Evolutionary conservation across 2,888 invertebrate genomes (phyloP), one percentile per base, ranked within the genome.

Genomic region (Plebejus melissa): DNA sequence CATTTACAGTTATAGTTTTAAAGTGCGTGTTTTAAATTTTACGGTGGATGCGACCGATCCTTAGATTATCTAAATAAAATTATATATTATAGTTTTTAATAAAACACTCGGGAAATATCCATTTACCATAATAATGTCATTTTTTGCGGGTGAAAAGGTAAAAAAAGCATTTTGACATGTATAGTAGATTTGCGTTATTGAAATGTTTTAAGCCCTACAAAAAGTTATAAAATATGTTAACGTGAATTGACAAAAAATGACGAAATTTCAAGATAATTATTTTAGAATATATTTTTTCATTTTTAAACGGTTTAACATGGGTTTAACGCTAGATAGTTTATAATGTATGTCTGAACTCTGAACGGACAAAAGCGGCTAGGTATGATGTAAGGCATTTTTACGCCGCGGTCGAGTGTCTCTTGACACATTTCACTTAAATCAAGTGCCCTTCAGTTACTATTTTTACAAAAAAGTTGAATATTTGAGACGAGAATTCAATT

Each of bases 341-440:
- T 71, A 28, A 32, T 72, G 7, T 72, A 7, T 72, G 6, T 50
- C 5, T 9, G 46, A 46, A 5, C n/a, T 50, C 5, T 9, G 46
- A 46, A 5, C 11, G 58, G 58, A 75, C 71, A 71, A 71, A 71
- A 71, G 58, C 70, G 57, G 70, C 58, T 71, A 11, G 22, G 60
- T 65, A 71, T 75, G 57, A 75, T 75, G 58, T 71, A 71, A 75
- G 71, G 71, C 75, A 41, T 75, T 75, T 75, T 72, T 75, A 77
- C 57, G 75, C 74, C 75, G 75, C 65, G 54, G 74, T 78, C 50
- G 77, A 79, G 77, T 41, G 76, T 16, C 74, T 69, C 79, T 79
- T 77, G 78, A 79, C 79, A 78, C 76, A 75, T 79, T 79, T 77
- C 72, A 46, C 69, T 60, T 75, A 76, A 76, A 75, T 75, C 77